phyloP scores from a whole-genome alignment of 2,888 invertebrate genomes.

The Homarus gammarus region DNA sequence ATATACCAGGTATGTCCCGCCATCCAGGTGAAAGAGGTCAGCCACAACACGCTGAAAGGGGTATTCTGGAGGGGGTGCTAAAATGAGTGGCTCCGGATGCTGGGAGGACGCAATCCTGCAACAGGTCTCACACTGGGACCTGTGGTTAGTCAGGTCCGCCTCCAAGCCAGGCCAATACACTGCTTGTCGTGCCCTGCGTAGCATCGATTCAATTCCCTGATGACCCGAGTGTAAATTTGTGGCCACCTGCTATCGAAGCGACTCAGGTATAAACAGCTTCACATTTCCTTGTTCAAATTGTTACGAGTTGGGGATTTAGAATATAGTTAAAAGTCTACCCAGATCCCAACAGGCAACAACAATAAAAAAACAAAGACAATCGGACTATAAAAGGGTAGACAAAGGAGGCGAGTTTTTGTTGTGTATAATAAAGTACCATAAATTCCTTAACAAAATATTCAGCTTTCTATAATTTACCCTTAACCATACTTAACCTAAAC shows the following conservation, averaged over 20 bases:
- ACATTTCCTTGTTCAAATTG: too few species aligned
- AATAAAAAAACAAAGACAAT: too few species aligned
- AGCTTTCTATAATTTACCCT: too few species aligned
- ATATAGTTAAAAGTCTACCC: too few species aligned
- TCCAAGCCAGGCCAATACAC: slow-evolving; percentile 17
- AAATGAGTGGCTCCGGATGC: slow-evolving; percentile 5
- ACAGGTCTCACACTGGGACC: neutral
- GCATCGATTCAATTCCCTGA: neutral
- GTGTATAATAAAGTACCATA: too few species aligned
- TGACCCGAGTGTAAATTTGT: neutral
- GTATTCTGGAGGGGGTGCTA: neutral
- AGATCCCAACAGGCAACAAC: too few species aligned
- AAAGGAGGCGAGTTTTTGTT: too few species aligned
- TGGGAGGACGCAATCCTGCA: neutral
- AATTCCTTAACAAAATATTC: too few species aligned
- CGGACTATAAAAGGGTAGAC: too few species aligned
- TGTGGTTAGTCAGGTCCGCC: neutral
- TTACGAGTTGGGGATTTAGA: too few species aligned
- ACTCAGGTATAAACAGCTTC: too few species aligned
- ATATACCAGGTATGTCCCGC: neutral
- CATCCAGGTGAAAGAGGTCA: neutral
- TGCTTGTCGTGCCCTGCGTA: neutral
- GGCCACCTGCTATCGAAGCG: neutral
- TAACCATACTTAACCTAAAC: too few species aligned
- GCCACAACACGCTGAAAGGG: slow-evolving; percentile 1